phyloP scores from a whole-genome alignment of 2,797 vertebrate species.

The Nannoperca australis region DNA sequence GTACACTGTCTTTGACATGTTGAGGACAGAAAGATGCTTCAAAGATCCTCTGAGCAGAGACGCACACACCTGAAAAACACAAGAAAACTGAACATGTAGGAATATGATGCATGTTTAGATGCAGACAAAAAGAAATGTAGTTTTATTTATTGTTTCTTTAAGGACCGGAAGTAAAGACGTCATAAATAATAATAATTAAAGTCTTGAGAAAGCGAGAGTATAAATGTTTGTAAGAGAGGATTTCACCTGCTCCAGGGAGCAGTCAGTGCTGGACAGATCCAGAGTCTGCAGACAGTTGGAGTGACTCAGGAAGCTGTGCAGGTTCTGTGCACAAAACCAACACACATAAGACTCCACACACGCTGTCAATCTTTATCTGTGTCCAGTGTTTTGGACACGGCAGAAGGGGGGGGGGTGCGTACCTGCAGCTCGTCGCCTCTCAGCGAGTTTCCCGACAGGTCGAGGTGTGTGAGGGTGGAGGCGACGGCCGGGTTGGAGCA shows the following conservation, averaged over 20 bases:
- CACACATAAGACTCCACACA: neutral
- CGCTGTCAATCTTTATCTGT: neutral
- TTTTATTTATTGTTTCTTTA: too few species aligned
- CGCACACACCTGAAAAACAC: slow-evolving; percentile 86
- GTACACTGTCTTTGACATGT: slow-evolving; percentile 92
- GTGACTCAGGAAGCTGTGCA: slow-evolving; percentile 94
- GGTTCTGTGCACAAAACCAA: slow-evolving; percentile 81
- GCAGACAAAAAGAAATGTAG: neutral
- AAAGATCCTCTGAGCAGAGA: slow-evolving; percentile 93
- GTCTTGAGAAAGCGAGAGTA: neutral
- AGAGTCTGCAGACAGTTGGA: slow-evolving; percentile 90
- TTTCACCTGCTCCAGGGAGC: slow-evolving; percentile 92
- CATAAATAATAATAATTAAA: too few species aligned
- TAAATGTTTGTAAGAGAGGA: neutral
- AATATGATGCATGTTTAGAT: neutral
- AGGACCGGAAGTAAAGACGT: too few species aligned
- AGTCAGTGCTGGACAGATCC: slow-evolving; percentile 94
- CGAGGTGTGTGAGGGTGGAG: slow-evolving; percentile 88
- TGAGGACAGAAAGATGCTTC: slow-evolving; percentile 91
- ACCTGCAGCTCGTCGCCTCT: slow-evolving; percentile 94
- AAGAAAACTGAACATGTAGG: neutral
- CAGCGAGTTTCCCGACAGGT: slow-evolving; percentile 93
- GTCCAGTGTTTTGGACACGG: neutral
- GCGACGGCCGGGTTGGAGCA: slow-evolving; percentile 87
- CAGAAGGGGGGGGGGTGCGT: slow-evolving; percentile 28